Evolutionary conservation across 2,113 vertebrate genomes (phyloP).

Genomic region (Rutilus rutilus): DNA sequence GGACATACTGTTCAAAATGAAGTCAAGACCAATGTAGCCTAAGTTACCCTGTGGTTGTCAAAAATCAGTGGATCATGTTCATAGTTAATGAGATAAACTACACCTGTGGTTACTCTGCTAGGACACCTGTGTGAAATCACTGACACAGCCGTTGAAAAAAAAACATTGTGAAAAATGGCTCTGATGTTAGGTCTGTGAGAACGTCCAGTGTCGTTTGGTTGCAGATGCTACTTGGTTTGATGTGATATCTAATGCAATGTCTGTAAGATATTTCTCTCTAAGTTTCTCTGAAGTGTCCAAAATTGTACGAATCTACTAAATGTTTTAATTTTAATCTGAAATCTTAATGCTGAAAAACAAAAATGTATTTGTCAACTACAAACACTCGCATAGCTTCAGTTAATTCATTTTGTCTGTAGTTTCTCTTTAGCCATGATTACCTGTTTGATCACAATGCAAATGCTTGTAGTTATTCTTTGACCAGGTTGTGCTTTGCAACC

Average conservation of each 20-base stretch:
- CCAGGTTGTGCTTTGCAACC: background rate
- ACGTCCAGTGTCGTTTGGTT: background rate
- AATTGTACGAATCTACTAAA: background rate
- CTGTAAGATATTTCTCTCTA: background rate
- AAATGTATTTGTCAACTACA: background rate
- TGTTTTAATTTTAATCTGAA: background rate
- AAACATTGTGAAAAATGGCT: background rate
- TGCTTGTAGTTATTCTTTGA: background rate
- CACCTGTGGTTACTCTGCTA: background rate
- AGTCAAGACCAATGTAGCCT: background rate
- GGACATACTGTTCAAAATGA: background rate
- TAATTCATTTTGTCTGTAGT: background rate
- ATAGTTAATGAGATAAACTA: background rate
- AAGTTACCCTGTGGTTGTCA: background rate
- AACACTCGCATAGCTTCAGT: background rate
- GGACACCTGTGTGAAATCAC: background rate
- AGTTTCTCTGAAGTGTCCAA: background rate
- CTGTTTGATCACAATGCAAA: background rate
- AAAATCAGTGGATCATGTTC: background rate
- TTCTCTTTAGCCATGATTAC: background rate
- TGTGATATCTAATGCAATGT: background rate
- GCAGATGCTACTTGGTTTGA: background rate
- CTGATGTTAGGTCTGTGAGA: background rate
- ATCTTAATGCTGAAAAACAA: no score
- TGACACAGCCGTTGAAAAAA: background rate